Percentiles rank a stretch among this genome's conserved stretches.
Conservation (phyloP, 2,888 invertebrate genomes). For the Dryococelus australis region DNA sequence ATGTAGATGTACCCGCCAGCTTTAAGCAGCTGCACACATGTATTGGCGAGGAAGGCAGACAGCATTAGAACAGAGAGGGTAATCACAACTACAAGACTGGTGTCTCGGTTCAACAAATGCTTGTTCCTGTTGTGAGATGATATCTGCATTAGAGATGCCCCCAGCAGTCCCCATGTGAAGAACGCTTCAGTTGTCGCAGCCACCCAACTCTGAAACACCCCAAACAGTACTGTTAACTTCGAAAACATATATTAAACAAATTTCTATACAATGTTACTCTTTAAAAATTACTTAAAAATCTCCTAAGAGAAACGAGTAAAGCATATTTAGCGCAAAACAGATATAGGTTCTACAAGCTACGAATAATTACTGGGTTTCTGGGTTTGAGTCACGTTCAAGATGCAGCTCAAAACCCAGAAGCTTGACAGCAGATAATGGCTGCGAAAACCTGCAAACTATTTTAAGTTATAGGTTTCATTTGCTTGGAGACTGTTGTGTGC, state of each 20-base stretch:
- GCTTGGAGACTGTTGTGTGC: too few relatives aligned
- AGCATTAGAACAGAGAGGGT: conserved; percentile 79
- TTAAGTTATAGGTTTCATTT: too few relatives aligned
- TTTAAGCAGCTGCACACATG: conserved; percentile 79
- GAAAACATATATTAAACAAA: not conserved
- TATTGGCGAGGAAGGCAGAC: conserved; percentile 81
- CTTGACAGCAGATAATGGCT: too few relatives aligned
- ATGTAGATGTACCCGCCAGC: conserved; percentile 77
- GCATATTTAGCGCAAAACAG: too few relatives aligned
- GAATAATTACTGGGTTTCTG: too few relatives aligned
- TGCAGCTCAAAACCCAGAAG: too few relatives aligned
- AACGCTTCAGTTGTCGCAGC: conserved; percentile 90
- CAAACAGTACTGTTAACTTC: not conserved
- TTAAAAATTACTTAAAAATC: too few relatives aligned
- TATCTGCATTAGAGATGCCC: conserved; percentile 81
- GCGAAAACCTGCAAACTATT: too few relatives aligned
- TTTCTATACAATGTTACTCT: too few relatives aligned
- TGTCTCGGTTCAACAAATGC: conserved; percentile 67
- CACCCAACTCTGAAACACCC: conserved; percentile 75
- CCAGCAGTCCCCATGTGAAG: conserved; percentile 86
- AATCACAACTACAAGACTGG: conserved; percentile 71
- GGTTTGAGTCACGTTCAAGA: too few relatives aligned
- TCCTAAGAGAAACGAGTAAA: too few relatives aligned
- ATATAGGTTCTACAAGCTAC: too few relatives aligned
- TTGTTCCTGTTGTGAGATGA: conserved; percentile 75